Conservation (phyloP, 2,797 vertebrate species). For the Arremon brunneinucha region DNA sequence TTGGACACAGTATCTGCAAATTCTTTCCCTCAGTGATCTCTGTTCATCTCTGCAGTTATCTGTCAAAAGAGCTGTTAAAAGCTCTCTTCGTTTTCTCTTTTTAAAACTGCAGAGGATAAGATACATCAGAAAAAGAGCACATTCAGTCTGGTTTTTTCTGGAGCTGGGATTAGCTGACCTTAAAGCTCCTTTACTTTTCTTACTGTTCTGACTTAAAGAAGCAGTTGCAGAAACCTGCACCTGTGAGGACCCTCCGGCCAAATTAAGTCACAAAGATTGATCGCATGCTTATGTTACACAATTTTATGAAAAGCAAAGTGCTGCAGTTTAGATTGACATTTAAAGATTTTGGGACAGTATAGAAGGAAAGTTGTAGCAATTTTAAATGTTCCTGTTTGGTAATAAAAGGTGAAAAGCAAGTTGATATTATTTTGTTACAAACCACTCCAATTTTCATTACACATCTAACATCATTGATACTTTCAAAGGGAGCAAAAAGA, state of each 20-base stretch:
- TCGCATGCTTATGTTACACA: rapidly evolving
- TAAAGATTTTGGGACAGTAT: background rate
- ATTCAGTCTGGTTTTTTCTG: background rate
- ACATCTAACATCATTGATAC: background rate
- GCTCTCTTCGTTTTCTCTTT: background rate
- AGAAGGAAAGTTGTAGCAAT: background rate
- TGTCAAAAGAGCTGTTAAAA: background rate
- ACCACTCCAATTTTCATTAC: background rate
- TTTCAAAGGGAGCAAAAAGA: background rate
- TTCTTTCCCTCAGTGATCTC: background rate
- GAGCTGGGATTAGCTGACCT: background rate
- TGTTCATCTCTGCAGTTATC: background rate
- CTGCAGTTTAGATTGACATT: background rate
- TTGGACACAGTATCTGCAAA: background rate
- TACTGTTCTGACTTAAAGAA: background rate
- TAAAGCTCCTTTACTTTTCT: background rate
- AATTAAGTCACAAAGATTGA: background rate
- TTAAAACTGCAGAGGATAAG: background rate
- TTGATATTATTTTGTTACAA: background rate
- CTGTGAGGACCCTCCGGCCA: rapidly evolving
- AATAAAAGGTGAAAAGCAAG: background rate
- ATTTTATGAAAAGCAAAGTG: background rate
- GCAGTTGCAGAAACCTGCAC: background rate
- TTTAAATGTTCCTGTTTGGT: background rate
- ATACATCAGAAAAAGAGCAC: background rate